phyloP scores from a whole-genome alignment of 2,797 vertebrate species.

The Molossus alvarezi region DNA sequence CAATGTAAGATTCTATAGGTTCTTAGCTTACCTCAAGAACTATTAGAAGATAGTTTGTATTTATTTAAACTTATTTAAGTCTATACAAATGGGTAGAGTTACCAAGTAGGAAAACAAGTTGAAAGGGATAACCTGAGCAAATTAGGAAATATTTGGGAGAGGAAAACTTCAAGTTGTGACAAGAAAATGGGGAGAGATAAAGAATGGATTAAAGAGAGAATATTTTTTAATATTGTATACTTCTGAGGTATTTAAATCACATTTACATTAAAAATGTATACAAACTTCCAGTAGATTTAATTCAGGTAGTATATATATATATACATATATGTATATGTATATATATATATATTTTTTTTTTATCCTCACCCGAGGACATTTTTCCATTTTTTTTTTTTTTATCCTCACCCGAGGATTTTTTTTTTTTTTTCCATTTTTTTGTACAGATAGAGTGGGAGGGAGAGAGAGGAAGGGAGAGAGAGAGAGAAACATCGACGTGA shows the following conservation, averaged over 20 bases:
- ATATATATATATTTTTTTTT: too few relatives aligned
- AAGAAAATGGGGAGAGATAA: neutral
- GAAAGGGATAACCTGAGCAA: conserved; percentile 60
- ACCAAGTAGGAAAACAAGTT: conserved; percentile 46
- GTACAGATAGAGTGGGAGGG: too few relatives aligned
- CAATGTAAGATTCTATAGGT: conserved; percentile 9
- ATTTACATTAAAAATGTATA: conserved; percentile 43
- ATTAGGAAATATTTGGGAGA: conserved; percentile 33
- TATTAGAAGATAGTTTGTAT: conserved; percentile 53
- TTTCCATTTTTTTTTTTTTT: too few relatives aligned
- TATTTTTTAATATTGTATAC: conserved; percentile 46
- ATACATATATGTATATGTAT: too few relatives aligned
- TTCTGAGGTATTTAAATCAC: conserved; percentile 42
- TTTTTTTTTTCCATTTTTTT: too few relatives aligned
- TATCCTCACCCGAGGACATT: too few relatives aligned
- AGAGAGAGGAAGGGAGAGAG: too few relatives aligned
- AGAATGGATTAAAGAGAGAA: conserved; percentile 26
- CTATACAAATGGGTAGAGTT: neutral
- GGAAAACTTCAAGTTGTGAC: conserved; percentile 35
- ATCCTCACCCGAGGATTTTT: too few relatives aligned
- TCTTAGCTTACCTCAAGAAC: conserved; percentile 46
- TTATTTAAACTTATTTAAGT: conserved; percentile 50
- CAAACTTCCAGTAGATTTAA: neutral
- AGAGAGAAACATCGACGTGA: too few relatives aligned
- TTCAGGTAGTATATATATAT: neutral